Conservation (phyloP, 2,888 invertebrate species). For the Zhengitettix transpicula region DNA sequence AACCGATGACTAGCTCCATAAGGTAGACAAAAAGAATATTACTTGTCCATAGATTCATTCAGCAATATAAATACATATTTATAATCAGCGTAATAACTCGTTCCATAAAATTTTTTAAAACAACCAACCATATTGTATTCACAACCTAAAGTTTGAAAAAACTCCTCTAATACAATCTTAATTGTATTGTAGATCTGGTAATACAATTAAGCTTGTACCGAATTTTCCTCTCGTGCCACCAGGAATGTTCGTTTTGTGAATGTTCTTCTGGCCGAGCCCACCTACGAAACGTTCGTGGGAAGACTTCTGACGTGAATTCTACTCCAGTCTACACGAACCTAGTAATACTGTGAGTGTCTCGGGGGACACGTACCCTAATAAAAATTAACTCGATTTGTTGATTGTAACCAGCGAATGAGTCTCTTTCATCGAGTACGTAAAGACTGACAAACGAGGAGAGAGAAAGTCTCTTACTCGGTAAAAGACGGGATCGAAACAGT, state of each 20-base stretch:
- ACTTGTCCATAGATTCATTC: neutral
- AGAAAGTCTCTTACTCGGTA: neutral
- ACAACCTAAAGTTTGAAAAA: constrained; percentile 5
- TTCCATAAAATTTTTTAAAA: constrained; percentile 13
- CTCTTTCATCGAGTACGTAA: too few species aligned
- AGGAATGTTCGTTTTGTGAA: too few species aligned
- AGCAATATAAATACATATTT: constrained; percentile 4
- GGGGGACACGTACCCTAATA: too few species aligned
- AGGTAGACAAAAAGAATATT: neutral
- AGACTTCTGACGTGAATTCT: neutral
- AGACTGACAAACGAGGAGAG: neutral
- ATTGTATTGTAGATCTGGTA: too few species aligned
- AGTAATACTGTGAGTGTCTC: too few species aligned
- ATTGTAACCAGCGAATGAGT: too few species aligned
- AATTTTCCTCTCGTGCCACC: too few species aligned
- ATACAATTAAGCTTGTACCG: too few species aligned
- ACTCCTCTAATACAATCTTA: too few species aligned
- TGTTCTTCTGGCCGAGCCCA: neutral
- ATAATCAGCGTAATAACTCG: constrained; percentile 12
- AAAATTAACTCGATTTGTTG: too few species aligned
- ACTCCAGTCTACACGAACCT: neutral
- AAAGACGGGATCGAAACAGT: neutral
- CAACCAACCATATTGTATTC: constrained; percentile 12
- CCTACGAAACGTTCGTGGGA: neutral
- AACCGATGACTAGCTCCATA: too few species aligned